Conservation (phyloP, 2,113 vertebrate genomes). For the Dicrurus megarhynchus region DNA sequence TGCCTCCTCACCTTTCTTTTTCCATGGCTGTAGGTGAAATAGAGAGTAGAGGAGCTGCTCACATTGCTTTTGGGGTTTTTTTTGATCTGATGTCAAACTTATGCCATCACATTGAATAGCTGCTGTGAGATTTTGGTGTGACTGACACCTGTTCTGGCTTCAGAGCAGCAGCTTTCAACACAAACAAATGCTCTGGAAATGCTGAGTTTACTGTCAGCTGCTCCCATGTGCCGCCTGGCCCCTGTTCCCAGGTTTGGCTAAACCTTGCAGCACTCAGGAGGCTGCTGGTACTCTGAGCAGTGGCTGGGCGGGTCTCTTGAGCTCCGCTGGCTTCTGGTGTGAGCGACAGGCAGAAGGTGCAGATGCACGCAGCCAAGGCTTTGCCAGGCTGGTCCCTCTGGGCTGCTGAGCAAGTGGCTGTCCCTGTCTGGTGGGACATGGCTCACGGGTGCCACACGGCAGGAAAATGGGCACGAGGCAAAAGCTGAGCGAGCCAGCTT, state of each 20-base stretch:
- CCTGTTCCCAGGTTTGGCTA: not conserved
- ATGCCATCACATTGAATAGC: not conserved
- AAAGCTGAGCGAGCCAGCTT: not conserved
- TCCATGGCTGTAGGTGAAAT: not conserved
- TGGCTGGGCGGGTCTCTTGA: not conserved
- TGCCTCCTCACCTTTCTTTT: not conserved
- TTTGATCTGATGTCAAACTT: not conserved
- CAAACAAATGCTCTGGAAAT: not conserved
- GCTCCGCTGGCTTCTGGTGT: rapidly evolving
- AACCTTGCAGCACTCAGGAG: not conserved
- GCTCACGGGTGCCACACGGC: not conserved
- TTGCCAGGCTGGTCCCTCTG: not conserved
- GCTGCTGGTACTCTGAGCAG: not conserved
- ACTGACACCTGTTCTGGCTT: conserved; percentile 50
- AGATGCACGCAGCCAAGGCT: rapidly evolving
- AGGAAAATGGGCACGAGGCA: not conserved
- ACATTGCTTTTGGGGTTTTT: not conserved
- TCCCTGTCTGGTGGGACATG: rapidly evolving
- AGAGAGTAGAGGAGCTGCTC: not conserved
- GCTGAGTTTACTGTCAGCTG: conserved; percentile 17
- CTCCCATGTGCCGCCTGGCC: not conserved
- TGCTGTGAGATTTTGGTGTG: conserved; percentile 1
- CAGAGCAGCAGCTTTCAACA: not conserved
- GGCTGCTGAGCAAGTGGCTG: not conserved
- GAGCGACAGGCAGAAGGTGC: not conserved